Base-by-base conservation (phyloP, 2,797 vertebrate species). In the Phrynocephalus forsythii region DNA sequence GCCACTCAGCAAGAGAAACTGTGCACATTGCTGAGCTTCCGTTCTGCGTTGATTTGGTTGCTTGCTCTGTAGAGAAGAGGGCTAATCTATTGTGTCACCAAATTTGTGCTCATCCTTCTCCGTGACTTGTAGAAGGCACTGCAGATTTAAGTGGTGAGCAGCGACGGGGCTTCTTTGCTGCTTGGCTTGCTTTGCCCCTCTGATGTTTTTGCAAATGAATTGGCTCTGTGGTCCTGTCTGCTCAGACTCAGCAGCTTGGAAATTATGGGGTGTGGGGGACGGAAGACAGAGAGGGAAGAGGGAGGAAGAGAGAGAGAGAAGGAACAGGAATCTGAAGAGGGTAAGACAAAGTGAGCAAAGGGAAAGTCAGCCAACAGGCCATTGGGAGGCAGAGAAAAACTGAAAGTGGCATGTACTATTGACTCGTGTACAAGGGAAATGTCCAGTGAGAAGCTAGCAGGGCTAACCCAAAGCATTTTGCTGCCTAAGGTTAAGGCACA, bases 141-240 rank as follows among this genome's bases (percentile, higher is more conserved):
- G 56, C 52, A 11, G 24, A 30, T 63, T 52, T 50, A 38, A 81
- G 44, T 67, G 86, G 75, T 28, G 22, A 48, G 13, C 38, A 28
- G 79, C 68, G 56, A 76, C 82, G 3, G 9, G 15, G 22, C 79
- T 81, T 1, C 28, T 24, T 50, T 75, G 69, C 69, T 67, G 22
- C 79, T 63, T 38, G 80, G 85, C 38, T 81, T 66, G 33, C 20
- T 86, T 79, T 72, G 20, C 38, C 85, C 66, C 69, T 75, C 48
- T 16, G 22, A 56, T 56, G 79, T 18, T 48, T 28, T 66, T 48
- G 56, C 20, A 66, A 66, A 26, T 75, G 52, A 75, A 6, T 22
- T 52, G 24, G 10, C 20, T 60, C 69, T 13, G 38, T 76, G 52
- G 50, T 6, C 83, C 22, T 18, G 52, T 67, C n/a, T 26, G n/a